Evolutionary conservation across 1,140 invertebrate genomes (phyloP).

Genomic region (Rhagoletis zephyria): DNA sequence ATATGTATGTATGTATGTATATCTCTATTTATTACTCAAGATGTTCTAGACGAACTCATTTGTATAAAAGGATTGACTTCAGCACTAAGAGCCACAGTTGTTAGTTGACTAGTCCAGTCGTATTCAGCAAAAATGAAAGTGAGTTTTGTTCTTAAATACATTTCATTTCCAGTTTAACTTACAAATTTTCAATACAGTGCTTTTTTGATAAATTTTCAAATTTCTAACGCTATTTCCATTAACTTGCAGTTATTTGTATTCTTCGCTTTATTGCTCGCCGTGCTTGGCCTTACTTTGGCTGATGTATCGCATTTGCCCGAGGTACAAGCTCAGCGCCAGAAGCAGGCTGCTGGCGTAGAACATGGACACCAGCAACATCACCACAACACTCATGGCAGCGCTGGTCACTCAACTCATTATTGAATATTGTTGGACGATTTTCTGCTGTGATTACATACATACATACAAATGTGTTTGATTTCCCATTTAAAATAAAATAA

Average conservation of each 20-base stretch:
- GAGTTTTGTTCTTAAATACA: not conserved
- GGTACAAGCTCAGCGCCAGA: too few species aligned
- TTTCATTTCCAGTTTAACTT: not conserved
- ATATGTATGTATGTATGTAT: not conserved
- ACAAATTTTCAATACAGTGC: not conserved
- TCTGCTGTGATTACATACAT: not conserved
- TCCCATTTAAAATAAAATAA: not conserved
- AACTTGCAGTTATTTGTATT: conserved; percentile 13
- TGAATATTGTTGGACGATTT: not conserved
- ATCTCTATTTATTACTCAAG: not conserved
- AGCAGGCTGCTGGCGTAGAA: not conserved
- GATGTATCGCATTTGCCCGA: not conserved
- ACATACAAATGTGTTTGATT: not conserved
- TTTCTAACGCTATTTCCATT: conserved; percentile 4
- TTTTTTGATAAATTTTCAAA: not conserved
- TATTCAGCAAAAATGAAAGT: conserved; percentile 29
- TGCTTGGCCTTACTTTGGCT: not conserved
- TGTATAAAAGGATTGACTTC: conserved; percentile 38
- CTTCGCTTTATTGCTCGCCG: conserved; percentile 8
- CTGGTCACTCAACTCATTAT: not conserved
- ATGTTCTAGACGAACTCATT: not conserved
- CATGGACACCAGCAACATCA: not conserved
- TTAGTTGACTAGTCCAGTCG: conserved; percentile 9
- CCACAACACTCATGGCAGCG: conserved; percentile 29
- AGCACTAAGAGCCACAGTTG: not conserved